These are phyloP conservation scores for Podarcis cretensis DNA, from an alignment of 2,113 vertebrate genomes.

Conservation along the genomic window DNA sequence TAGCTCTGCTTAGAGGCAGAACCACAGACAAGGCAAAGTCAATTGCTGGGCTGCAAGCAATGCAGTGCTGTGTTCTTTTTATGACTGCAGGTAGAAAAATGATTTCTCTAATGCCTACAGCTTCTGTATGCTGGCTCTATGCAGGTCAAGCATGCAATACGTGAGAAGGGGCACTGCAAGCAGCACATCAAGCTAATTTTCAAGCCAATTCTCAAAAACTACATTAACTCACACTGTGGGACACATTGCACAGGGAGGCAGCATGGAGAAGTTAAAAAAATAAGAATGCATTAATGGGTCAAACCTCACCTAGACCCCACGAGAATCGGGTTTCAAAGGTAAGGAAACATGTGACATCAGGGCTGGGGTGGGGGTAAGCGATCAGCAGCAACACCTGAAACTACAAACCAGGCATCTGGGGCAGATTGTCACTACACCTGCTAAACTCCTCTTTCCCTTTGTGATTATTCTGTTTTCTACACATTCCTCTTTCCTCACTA, in stretches of 20 bases:
- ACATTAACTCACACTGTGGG: background rate
- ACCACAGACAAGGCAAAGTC: background rate
- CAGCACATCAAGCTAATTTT: background rate
- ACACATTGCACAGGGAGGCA: background rate
- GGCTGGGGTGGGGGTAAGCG: background rate
- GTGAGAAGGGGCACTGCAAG: background rate
- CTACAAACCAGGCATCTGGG: background rate
- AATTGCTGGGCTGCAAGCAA: background rate
- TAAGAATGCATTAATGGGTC: background rate
- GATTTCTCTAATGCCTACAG: background rate
- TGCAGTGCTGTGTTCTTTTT: background rate
- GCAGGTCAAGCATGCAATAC: background rate
- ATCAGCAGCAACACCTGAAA: background rate
- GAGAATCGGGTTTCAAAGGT: background rate
- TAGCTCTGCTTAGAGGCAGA: background rate
- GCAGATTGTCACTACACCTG: background rate
- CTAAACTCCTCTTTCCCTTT: background rate
- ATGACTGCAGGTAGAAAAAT: constrained; percentile 6
- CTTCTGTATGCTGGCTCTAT: background rate
- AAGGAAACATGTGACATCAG: background rate
- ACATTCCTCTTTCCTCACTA: background rate
- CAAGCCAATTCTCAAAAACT: background rate
- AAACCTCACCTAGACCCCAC: background rate
- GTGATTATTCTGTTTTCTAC: background rate
- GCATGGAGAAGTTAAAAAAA: background rate